Evolutionary conservation across 2,113 vertebrate genomes (phyloP), one percentile per base, ranked within the genome.

Genomic region (Tachuris rubrigastra): DNA sequence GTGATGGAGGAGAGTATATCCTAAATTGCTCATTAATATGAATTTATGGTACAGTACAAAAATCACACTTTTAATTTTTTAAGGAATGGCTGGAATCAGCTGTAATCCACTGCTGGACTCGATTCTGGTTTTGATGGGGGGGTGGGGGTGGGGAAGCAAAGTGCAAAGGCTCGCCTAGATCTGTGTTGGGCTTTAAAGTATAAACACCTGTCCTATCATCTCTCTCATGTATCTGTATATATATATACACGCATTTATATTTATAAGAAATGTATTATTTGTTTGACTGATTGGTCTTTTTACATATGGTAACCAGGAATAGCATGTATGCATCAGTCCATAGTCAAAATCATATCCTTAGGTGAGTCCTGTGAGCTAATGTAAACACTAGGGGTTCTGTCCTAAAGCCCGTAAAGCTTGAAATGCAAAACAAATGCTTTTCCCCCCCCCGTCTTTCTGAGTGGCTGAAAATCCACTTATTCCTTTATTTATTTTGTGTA

Each of bases 331-430:
- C 95, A 66, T 96, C 94, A 83, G 77, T 90, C 91, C 78, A 30
- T 96, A 89, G 86, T 93, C 87, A 44, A 92, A 91, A 55, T 72
- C 92, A 44, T 44, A 31, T 79, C 73, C 62, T n/a, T 74, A 50
- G 81, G 71, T 81, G 56, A 65, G 58, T 93, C 93, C 88, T 13
- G n/a, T 77, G 85, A 95, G 56, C 96, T 93, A 17, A 67, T 39
- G 42, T 73, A 41, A 85, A 94, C 97, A 92, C 97, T 98, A 86
- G 62, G 77, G 95, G 95, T 97, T 96, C 94, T 94, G 60, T 94
- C 86, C 91, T 92, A 94, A 97, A 97, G 94, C 97, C 97, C 93
- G 96, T 63, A 98, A 94, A 97, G 80, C 96, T 98, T 96, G 87
- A 97, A 90, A 84, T 96, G 69, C 97, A 89, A 93, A 97, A 97